These are phyloP conservation scores for Gallinago media DNA, from an alignment of 2,113 vertebrate species.

Conservation along the genomic window DNA sequence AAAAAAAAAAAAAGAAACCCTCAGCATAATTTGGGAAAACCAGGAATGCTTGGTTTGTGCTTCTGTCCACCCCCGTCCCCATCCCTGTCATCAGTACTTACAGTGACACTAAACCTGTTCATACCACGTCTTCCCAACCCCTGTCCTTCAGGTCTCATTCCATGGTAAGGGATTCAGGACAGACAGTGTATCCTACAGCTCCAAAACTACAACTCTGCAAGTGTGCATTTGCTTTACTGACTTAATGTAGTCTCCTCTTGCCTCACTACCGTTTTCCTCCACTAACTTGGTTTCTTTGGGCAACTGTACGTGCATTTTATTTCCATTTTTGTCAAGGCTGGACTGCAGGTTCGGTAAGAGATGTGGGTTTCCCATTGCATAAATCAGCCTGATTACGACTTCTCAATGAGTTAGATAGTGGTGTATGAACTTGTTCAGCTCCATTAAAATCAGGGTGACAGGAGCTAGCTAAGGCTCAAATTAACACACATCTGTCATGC, in stretches of 20 bases:
- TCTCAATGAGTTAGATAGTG: background rate
- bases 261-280: background rate
- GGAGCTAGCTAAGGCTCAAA: background rate
- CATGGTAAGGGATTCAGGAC: background rate
- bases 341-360: background rate
- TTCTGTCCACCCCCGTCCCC: background rate
- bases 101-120: background rate
- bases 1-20: background rate
- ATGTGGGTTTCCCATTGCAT: background rate
- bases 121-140: background rate
- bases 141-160: background rate
- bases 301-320: background rate
- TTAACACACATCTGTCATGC: conserved; percentile 12
- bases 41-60: background rate
- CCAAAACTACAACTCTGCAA: background rate
- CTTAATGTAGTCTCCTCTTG: background rate
- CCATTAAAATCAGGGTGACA: conserved; percentile 34
- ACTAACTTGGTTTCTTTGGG: background rate
- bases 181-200: background rate
- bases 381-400: background rate
- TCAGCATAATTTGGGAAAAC: background rate
- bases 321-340: background rate
- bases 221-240: background rate
- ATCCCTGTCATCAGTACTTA: background rate
- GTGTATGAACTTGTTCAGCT: background rate